Evolutionary conservation across 2,888 invertebrate genomes (phyloP).

Genomic region (Meliscaeva auricollis): DNA sequence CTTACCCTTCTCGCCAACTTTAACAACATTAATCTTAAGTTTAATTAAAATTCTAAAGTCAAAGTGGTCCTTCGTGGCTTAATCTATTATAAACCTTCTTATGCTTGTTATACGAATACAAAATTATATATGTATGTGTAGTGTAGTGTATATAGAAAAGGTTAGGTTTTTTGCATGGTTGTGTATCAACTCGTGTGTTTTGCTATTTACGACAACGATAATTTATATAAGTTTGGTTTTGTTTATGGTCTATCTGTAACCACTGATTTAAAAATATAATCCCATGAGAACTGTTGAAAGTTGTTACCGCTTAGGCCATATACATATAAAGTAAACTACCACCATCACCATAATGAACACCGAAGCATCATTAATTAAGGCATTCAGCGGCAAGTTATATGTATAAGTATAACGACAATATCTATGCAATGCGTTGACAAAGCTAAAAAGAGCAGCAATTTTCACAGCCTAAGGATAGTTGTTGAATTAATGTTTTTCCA

Average conservation of each 20-base stretch:
- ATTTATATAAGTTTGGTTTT: constrained; percentile 25
- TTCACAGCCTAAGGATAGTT: constrained; percentile 7
- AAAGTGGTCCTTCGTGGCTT: neutral
- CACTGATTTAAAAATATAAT: constrained; percentile 22
- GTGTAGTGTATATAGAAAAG: too few species aligned
- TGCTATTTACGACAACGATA: constrained; percentile 22
- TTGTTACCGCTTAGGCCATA: neutral
- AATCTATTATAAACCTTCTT: neutral
- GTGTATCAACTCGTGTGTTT: neutral
- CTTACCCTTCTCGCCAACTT: neutral
- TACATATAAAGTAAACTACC: too few species aligned
- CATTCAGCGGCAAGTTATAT: constrained; percentile 17
- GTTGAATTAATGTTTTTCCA: constrained; percentile 34
- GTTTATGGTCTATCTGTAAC: constrained; percentile 15
- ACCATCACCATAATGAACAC: constrained; percentile 12
- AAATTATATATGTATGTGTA: too few species aligned
- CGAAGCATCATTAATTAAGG: constrained; percentile 52
- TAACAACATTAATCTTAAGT: constrained; percentile 46
- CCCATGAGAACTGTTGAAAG: neutral
- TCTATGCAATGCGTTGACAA: constrained; percentile 3
- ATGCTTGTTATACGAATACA: neutral
- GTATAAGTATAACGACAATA: neutral
- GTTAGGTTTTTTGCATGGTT: too few species aligned
- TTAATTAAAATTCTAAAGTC: constrained; percentile 58
- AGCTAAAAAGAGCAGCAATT: constrained; percentile 16